Evolutionary conservation across 2,113 vertebrate genomes (phyloP).

Genomic region (Eolophus roseicapilla): DNA sequence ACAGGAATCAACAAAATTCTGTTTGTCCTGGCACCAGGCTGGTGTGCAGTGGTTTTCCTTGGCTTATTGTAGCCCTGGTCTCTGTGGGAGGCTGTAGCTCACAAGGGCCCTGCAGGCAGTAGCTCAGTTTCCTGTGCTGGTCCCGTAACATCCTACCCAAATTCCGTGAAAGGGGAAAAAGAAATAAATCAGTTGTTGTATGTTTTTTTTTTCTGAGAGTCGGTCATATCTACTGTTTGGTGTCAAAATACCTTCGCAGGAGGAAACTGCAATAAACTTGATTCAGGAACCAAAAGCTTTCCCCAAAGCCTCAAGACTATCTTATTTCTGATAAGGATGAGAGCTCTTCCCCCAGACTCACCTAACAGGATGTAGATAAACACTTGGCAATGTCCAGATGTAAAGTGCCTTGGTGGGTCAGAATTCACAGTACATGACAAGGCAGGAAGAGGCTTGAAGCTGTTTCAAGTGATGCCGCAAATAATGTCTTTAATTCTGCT

Average conservation of each 20-base stretch:
- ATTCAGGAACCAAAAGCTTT: background rate
- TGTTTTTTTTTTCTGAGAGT: background rate
- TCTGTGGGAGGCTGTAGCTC: background rate
- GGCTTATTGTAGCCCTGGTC: background rate
- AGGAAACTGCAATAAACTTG: background rate
- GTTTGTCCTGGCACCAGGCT: background rate
- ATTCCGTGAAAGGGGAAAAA: background rate
- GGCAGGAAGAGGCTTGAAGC: background rate
- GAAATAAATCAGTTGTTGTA: background rate
- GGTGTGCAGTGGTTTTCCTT: background rate
- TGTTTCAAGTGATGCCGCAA: background rate
- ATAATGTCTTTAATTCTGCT: slow-evolving; percentile 39
- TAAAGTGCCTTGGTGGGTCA: background rate
- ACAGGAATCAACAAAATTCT: background rate
- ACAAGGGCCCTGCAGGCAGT: background rate
- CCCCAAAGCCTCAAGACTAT: background rate
- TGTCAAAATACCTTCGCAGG: background rate
- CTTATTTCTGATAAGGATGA: background rate
- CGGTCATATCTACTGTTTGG: background rate
- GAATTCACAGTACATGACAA: background rate
- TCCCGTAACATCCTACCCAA: background rate
- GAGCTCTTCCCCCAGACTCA: background rate
- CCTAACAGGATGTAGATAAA: background rate
- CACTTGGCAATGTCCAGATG: background rate
- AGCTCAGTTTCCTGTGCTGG: background rate